Conservation (phyloP, 2,888 invertebrate species). For the Lampropteryx suffumata region DNA sequence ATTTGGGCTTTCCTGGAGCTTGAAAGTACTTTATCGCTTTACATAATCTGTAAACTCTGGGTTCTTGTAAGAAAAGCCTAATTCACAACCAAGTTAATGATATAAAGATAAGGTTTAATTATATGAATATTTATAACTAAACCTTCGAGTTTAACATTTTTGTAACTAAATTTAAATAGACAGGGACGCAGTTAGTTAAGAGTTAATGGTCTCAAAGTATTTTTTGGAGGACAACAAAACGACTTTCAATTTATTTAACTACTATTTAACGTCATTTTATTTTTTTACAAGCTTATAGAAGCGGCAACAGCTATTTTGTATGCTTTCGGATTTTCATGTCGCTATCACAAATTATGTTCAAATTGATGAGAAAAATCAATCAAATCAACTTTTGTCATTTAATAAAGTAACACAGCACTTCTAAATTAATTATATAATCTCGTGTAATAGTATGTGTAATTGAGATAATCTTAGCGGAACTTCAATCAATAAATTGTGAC, state of each 20-base stretch:
- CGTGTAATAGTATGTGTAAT: too few species aligned
- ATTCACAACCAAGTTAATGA: constrained; percentile 4
- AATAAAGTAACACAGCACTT: too few species aligned
- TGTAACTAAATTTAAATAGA: constrained; percentile 13
- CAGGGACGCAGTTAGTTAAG: constrained; percentile 15
- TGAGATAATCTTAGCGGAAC: too few species aligned
- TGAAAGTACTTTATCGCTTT: not conserved
- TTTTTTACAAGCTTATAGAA: constrained; percentile 16
- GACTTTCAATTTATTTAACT: constrained; percentile 16
- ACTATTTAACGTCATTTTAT: constrained; percentile 9
- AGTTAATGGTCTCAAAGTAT: constrained; percentile 17
- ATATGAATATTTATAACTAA: constrained; percentile 18
- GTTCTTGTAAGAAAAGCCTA: too few species aligned
- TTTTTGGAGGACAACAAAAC: constrained; percentile 3
- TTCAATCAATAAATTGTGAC: too few species aligned
- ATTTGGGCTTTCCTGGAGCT: not conserved
- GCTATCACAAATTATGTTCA: too few species aligned
- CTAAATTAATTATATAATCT: too few species aligned
- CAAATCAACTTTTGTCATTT: too few species aligned
- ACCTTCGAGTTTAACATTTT: constrained; percentile 6
- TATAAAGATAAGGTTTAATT: constrained; percentile 3
- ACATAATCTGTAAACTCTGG: not conserved
- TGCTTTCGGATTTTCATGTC: not conserved
- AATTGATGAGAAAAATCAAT: too few species aligned
- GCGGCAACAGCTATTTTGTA: not conserved